Percentiles rank a stretch among this genome's conserved stretches.
phyloP scores from a whole-genome alignment of 2,113 vertebrate genomes.

The Jaculus jaculus region DNA sequence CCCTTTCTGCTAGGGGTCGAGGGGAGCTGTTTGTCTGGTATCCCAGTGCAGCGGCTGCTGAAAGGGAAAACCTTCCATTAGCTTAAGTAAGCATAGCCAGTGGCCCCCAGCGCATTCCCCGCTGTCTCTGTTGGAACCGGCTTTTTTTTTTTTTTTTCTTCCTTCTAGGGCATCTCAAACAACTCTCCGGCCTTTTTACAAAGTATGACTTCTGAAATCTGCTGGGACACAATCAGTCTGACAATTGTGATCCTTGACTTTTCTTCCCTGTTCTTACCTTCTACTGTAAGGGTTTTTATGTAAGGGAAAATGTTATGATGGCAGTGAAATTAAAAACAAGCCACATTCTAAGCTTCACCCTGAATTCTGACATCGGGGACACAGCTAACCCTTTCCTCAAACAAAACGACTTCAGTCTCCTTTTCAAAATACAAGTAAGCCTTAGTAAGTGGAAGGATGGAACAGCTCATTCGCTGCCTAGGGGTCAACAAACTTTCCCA shows the following conservation, averaged over 20 bases:
- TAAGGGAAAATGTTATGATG: conserved; percentile 10
- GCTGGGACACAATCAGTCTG: conserved; percentile 52
- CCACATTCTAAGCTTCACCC: background rate
- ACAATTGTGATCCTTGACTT: conserved; percentile 68
- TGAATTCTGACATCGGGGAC: background rate
- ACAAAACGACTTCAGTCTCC: background rate
- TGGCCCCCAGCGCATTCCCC: conserved; percentile 92
- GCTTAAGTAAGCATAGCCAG: conserved; percentile 92
- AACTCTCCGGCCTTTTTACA: conserved; percentile 73
- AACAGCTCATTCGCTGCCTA: background rate
- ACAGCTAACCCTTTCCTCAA: background rate
- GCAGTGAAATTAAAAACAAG: background rate
- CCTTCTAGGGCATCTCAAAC: conserved; percentile 85
- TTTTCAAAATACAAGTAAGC: background rate
- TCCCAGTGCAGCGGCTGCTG: conserved; percentile 90
- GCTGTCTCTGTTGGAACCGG: conserved; percentile 91
- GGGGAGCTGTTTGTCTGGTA: conserved; percentile 93
- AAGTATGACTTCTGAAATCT: conserved; percentile 67
- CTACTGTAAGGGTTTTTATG: background rate
- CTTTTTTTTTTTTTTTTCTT: conserved; percentile 83
- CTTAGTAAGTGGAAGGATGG: background rate
- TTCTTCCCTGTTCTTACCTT: background rate
- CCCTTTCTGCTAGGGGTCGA: conserved; percentile 90
- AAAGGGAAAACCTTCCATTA: conserved; percentile 96
- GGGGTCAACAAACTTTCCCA: conserved; percentile 22